Evolutionary conservation across 2,113 vertebrate species (phyloP), one percentile per base, ranked within the genome.

Genomic region (Stigmatopora argus): DNA sequence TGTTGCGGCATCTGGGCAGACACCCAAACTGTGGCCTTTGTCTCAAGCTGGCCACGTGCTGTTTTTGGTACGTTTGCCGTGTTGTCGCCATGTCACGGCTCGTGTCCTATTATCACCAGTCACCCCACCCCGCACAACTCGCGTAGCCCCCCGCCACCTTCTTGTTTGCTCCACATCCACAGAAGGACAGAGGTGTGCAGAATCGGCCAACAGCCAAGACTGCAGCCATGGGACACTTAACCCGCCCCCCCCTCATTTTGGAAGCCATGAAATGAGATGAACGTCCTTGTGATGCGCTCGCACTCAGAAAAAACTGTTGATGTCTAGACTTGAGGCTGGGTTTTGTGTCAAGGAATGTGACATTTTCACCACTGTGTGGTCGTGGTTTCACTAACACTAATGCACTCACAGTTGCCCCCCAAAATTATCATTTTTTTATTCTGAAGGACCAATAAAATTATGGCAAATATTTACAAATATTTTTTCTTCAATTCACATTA

Each of bases 401-500:
- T 78, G 58, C 45, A 85, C 47, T 65, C 45, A 79, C 73, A 67
- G 48, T 49, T 93, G 91, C 96, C 95, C 80, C 94, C 95, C 91
- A 98, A 94, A 97, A 96, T 86, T 96, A 96, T 93, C 17, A 12
- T 45, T 61, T 41, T 94, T 94, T 99, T 97, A 98, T 99, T 99
- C 85, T 94, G 94, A 95, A 90, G 93, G 96, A 97, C 93, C 93
- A 98, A 98, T 99, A 98, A 98, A 98, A 98, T 99, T 97, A 99
- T 99, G 93, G 95, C 90, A 94, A 96, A 94, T 98, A 99, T 99
- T 99, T 99, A 98, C 96, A 99, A 98, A 99, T 98, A 97, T 96
- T 99, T 96, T 94, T 91, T 90, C 80, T 91, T 90, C 85, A 84
- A 83, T 91, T 97, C 96, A 99, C 95, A 94, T 95, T 95, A 98